Base-by-base conservation (phyloP, 2,888 invertebrate species). In the Lamproptera curius region DNA sequence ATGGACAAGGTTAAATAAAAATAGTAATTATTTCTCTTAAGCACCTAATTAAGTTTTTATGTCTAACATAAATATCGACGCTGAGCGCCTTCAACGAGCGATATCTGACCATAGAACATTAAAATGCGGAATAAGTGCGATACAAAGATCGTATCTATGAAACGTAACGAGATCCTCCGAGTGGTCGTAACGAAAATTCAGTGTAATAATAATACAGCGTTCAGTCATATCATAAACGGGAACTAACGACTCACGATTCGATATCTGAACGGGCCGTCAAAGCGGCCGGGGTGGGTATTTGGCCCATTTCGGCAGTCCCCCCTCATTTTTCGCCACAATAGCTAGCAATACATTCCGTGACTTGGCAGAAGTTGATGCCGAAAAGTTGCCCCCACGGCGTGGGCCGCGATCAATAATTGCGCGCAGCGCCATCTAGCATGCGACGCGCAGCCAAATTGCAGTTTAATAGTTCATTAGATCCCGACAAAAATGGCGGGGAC, bases 391-490 rank as follows among this genome's bases (percentile, higher is more conserved):
- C 80, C 73, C 76, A 10, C 28, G 9, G 28, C 28, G 70, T 67
- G 69, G 62, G 65, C n/a, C 63, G 57, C 79, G 86, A 87, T 86
- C 86, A 84, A 87, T 87, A 87, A 80, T 62, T 82, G 86, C 85
- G 86, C 86, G 73, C 74, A 76, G 66, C 81, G 85, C 78, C 84
- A 84, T 82, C 85, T 84, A 84, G 68, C 71, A 59, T 61, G 74
- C 74, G 77, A 75, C 85, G 86, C 86, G 86, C 86, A 87, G 77
- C 80, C 76, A 85, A 87, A 86, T 87, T 85, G 80, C 86, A 87
- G 67, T 87, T 86, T 87, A 87, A 87, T 87, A 87, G 86, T 87
- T 86, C 86, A 87, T 87, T 86, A 87, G 86, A 84, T 84, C 82
- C 75, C 67, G 69, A 81, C 84, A 83, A 85, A 85, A 86, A 85